Evolutionary conservation across 2,888 invertebrate genomes (phyloP).

Genomic region (Archips crataeganus): DNA sequence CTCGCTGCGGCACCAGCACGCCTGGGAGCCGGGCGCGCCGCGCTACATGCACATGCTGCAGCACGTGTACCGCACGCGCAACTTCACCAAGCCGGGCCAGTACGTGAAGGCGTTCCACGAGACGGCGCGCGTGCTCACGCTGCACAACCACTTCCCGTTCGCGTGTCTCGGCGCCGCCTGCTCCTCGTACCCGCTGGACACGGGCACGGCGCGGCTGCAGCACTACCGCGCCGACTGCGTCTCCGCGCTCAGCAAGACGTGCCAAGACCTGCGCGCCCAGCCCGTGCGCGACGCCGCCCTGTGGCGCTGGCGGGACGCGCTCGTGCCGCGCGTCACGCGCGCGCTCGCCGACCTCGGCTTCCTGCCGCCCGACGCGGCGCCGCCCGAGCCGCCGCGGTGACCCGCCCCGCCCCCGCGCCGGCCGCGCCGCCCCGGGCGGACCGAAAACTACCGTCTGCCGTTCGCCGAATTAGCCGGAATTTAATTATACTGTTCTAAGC

Average conservation of each 20-base stretch:
- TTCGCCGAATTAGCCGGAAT: conserved; percentile 19
- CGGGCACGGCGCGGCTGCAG: conserved; percentile 94
- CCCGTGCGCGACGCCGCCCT: conserved; percentile 94
- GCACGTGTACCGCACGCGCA: conserved; percentile 95
- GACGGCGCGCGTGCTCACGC: conserved; percentile 93
- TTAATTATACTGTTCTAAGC: conserved; percentile 39
- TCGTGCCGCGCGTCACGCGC: conserved; percentile 89
- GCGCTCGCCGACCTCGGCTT: conserved; percentile 91
- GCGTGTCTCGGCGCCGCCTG: conserved; percentile 94
- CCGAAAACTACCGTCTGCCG: not conserved
- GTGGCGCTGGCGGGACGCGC: conserved; percentile 94
- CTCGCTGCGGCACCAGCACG: conserved; percentile 92
- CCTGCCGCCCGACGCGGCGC: conserved; percentile 76
- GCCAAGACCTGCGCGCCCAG: conserved; percentile 92
- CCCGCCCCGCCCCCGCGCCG: conserved; percentile 23
- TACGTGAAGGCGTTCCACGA: conserved; percentile 98
- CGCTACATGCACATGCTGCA: conserved; percentile 97
- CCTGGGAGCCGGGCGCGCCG: conserved; percentile 92
- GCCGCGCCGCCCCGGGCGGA: conserved; percentile 1
- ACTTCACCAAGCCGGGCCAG: conserved; percentile 96
- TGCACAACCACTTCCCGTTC: conserved; percentile 97
- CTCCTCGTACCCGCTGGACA: conserved; percentile 93
- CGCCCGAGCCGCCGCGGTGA: conserved; percentile 21
- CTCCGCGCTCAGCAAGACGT: conserved; percentile 93
- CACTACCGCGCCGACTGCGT: conserved; percentile 98